Evolutionary conservation across 1,140 invertebrate genomes (phyloP).

Genomic region (Varroa destructor): DNA sequence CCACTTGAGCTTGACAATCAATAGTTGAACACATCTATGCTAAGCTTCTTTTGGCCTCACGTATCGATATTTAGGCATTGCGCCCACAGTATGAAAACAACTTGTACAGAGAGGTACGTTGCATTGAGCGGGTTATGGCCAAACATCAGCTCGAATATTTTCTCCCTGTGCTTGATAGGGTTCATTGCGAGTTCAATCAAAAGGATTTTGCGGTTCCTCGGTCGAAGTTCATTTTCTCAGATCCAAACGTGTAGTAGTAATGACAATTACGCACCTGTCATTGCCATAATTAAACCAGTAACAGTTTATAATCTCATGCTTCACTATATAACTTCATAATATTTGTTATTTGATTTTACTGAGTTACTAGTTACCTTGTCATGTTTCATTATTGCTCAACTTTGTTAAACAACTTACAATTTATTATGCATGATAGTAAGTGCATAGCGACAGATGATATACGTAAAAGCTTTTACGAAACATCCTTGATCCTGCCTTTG

Average conservation of each 20-base stretch:
- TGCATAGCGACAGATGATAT: too few species aligned
- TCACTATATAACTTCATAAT: too few species aligned
- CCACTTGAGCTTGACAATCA: too few species aligned
- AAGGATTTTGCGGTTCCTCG: constrained; percentile 83
- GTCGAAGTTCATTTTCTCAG: constrained; percentile 93
- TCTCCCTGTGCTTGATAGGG: constrained; percentile 90
- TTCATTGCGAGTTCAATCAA: constrained; percentile 99
- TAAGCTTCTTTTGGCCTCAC: background rate
- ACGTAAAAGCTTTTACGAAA: too few species aligned
- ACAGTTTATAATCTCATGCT: background rate
- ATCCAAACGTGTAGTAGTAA: constrained; percentile 97
- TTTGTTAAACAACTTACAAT: too few species aligned
- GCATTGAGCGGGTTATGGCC: constrained; percentile 95
- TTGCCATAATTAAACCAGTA: background rate
- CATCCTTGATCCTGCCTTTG: too few species aligned
- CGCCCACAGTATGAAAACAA: constrained; percentile 92
- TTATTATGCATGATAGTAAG: too few species aligned
- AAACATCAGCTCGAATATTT: constrained; percentile 99
- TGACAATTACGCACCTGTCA: constrained; percentile 66
- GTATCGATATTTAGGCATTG: constrained; percentile 55
- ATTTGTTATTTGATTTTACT: too few species aligned
- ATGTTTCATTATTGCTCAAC: too few species aligned
- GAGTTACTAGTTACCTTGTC: too few species aligned
- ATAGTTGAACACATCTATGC: too few species aligned
- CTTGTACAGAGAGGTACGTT: constrained; percentile 92